Base-by-base conservation (phyloP, 1,140 invertebrate genomes). In the Lepidurus arcticus region DNA sequence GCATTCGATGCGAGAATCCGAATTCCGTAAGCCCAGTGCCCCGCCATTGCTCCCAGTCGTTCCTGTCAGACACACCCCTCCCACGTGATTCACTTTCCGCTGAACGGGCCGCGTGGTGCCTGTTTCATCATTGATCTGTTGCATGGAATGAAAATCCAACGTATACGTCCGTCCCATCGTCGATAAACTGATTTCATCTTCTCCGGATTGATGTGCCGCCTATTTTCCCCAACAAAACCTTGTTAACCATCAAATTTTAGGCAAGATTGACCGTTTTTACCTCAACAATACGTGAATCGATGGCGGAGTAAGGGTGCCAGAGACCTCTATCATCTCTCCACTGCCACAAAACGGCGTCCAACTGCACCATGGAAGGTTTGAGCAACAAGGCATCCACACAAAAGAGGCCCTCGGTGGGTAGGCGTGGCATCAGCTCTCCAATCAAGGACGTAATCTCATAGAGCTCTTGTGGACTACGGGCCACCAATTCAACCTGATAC, bases 111-210 rank as follows among this genome's bases (percentile, higher is more conserved):
- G 87, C 11, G 95, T 92, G 74, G 95, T 97, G 78, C 96, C 96
- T 7, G 95, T 95, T 85, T 98, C 96, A 86, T 98, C 96, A 85
- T 98, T 98, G 80, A 98, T 96, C 89, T 98, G 96, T 85, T 98
- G 96, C 94, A 98, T 96, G 81, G 94, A 92, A 85, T 95, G 93
- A 82, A 98, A 94, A 87, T 98, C 96, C 80, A 99, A 92, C 1
- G 95, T 96, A 85, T 98, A 98, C 10, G 94, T 96, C 82, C 94
- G 89, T 79, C 95, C 94, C 84, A 96, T 89, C 16, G 94, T 94
- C 45, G 92, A 93, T 74, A 98, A 87, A 83, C 92, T 95, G 79
- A 98, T 93, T 86, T 98, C 96, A 86, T 98, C 95, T 85, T 98
- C 96, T 45, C 94, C 95, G 83, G 93, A 92, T 83, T 94, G 90